phyloP scores from a whole-genome alignment of 2,888 invertebrate species.

The Xylota segnis region DNA sequence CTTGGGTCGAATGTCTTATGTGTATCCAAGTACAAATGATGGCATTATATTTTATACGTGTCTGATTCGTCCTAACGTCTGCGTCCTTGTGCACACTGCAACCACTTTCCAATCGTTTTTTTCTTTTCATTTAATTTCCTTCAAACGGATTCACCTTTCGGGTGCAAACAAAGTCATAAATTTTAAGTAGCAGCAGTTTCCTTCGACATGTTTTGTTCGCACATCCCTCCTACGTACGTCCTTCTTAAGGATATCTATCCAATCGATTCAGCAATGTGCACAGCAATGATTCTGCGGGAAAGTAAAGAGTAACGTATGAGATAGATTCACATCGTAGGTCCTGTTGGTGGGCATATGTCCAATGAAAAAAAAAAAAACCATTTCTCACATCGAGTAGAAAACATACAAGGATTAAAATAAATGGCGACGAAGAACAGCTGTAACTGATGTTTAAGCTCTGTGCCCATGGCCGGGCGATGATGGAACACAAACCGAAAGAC shows the following conservation, averaged over 20 bases:
- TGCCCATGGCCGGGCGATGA: conserved; percentile 34
- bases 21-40: conserved; percentile 73
- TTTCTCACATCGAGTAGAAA: conserved; percentile 50
- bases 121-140: conserved; percentile 69
- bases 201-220: conserved; percentile 77
- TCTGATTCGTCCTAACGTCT: conserved; percentile 65
- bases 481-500: conserved; percentile 18
- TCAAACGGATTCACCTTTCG: conserved; percentile 78
- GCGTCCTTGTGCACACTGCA: conserved; percentile 22
- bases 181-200: conserved; percentile 77
- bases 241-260: conserved; percentile 67
- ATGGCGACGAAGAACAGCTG: conserved; percentile 75
- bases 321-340: conserved; percentile 46
- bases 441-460: conserved; percentile 72
- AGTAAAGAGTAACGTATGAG: conserved; percentile 62
- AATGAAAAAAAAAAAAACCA: conserved; percentile 36
- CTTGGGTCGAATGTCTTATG: conserved; percentile 56
- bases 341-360: conserved; percentile 51
- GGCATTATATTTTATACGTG: conserved; percentile 74
- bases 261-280: conserved; percentile 72
- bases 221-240: conserved; percentile 8
- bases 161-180: conserved; percentile 79
- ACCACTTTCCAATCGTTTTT: background rate
- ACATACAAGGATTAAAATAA: conserved; percentile 71
- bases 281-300: conserved; percentile 64